Base-by-base conservation (phyloP, 2,797 vertebrate genomes). In the Adrianichthys oophorus region DNA sequence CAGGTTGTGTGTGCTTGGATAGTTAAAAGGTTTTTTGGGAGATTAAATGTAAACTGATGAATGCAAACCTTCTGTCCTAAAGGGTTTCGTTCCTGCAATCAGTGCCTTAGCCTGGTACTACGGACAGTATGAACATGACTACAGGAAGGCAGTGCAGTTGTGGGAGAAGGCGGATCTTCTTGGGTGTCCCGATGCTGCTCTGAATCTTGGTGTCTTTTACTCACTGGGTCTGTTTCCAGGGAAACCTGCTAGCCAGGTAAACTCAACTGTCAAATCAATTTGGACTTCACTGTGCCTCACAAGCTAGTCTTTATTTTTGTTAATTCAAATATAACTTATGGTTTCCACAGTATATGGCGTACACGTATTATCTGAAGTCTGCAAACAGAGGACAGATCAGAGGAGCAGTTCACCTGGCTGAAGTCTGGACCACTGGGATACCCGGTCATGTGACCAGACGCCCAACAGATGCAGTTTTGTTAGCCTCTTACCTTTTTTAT, bases 51-150 rank as follows among this genome's bases (percentile, higher is more conserved):
- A 12, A 37, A 12, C 32, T 37, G 10, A 37, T 37, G 10, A 12
- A 12, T 37, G 10, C 32, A 37, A 12, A 13, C 32, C 32, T 23
- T 59, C 7, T 45, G 1, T 32, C 41, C 32, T 4, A 4, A 64
- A 94, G 93, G 85, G 89, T 48, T 93, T 89, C 53, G 79, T 86
- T 52, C 91, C 92, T 7, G 93, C 93, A 2, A 74, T 93, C 50
- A 94, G 78, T 0, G 93, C 93, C 48, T 75, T 94, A 58, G 93
- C 85, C 47, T 94, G 93, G 93, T 94, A 93, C 75, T 92, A 93
- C 10, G 92, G 94, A 78, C 77, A 85, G 37, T 87, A 73, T 55
- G 86, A 93, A 65, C 55, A 59, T 5, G 85, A 94, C 76, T 93
- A 93, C 13, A 7, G 59, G 44, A 76, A 73, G 44, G 93, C 93